phyloP scores from a whole-genome alignment of 2,888 invertebrate genomes.

The Resseliella maxima region DNA sequence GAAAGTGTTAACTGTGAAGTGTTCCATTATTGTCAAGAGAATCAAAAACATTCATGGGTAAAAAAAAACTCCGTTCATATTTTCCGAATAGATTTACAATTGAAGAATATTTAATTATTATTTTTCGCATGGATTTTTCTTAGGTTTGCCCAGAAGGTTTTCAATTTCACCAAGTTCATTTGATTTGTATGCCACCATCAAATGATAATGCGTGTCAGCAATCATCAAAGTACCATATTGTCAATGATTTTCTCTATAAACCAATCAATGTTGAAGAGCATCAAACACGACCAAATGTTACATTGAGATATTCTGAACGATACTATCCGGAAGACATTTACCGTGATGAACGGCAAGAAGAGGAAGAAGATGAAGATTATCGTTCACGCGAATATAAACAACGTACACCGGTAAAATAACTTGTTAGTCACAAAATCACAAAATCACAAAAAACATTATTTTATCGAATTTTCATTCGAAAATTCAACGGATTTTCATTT shows the following conservation, averaged over 20 bases:
- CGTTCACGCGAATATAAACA: constrained; percentile 59
- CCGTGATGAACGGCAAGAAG: constrained; percentile 70
- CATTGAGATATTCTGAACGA: constrained; percentile 83
- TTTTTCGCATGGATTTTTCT: no score
- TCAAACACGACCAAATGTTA: constrained; percentile 82
- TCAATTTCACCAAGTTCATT: constrained; percentile 78
- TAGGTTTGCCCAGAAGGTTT: constrained; percentile 93
- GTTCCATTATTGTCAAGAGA: constrained; percentile 93
- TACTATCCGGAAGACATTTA: constrained; percentile 86
- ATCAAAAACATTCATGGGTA: constrained; percentile 91
- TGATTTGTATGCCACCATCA: constrained; percentile 93
- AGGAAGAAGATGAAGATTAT: constrained; percentile 61
- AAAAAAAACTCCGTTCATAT: no score
- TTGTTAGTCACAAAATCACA: no score
- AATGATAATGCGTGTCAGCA: constrained; percentile 90
- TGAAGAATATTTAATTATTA: no score
- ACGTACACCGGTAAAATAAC: constrained; percentile 63
- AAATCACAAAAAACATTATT: no score
- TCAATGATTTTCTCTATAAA: constrained; percentile 91
- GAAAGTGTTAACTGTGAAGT: constrained; percentile 89
- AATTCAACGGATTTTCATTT: background rate
- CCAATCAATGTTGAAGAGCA: constrained; percentile 87
- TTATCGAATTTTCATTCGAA: no score
- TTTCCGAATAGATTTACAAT: no score
- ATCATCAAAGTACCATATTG: constrained; percentile 89